Conservation (phyloP, 37 sponge, comb jelly and placozoan species). For the Bolinopsis microptera region DNA sequence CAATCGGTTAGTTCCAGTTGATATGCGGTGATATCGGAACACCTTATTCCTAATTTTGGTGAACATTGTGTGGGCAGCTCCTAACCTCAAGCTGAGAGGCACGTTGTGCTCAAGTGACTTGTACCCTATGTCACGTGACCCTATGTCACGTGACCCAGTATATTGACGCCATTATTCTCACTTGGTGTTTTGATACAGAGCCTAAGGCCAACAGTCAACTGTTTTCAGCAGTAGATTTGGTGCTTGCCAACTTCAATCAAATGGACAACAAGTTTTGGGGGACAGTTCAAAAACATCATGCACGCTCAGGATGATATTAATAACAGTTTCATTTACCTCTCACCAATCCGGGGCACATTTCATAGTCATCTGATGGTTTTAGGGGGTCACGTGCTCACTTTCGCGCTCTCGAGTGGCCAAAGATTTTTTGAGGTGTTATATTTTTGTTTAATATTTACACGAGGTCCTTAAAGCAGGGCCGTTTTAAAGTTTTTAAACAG, state of each 20-base stretch:
- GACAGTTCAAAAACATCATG: constrained; percentile 56
- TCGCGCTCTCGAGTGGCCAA: neutral
- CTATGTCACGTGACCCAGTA: neutral
- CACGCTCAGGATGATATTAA: neutral
- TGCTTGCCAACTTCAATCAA: constrained; percentile 56
- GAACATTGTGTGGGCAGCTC: too few species aligned
- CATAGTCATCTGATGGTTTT: neutral
- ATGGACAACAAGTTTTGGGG: constrained; percentile 46
- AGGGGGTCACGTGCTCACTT: neutral
- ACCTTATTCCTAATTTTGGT: too few species aligned
- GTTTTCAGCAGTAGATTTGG: neutral
- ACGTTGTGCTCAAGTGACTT: neutral
- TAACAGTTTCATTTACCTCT: neutral
- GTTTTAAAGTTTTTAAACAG: neutral
- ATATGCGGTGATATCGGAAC: too few species aligned
- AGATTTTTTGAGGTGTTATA: constrained; percentile 56
- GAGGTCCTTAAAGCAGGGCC: neutral
- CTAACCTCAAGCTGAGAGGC: neutral
- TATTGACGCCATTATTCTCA: neutral
- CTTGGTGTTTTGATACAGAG: neutral
- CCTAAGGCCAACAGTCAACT: neutral
- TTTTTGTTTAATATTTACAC: constrained; percentile 9
- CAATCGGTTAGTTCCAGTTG: too few species aligned
- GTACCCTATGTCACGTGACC: neutral
- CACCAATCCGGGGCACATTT: neutral